Evolutionary conservation across 1,140 invertebrate species (phyloP).

Genomic region (Drosophila ambigua): DNA sequence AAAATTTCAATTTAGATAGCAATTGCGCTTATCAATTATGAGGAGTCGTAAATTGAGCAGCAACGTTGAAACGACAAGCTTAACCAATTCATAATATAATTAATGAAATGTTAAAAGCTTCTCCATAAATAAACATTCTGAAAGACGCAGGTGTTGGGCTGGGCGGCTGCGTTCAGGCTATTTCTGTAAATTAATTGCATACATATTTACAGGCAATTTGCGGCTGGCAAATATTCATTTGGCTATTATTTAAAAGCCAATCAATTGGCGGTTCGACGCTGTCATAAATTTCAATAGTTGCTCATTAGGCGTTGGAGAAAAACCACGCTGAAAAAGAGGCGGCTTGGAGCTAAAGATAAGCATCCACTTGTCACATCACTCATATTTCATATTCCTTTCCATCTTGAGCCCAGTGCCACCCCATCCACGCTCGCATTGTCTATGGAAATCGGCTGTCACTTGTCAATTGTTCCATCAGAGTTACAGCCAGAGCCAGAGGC

Average conservation of each 20-base stretch:
- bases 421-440: slow-evolving; percentile 39
- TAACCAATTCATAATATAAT: slow-evolving; percentile 37
- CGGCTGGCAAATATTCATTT: slow-evolving; percentile 57
- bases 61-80: slow-evolving; percentile 30
- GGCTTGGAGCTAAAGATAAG: slow-evolving; percentile 48
- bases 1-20: slow-evolving; percentile 41
- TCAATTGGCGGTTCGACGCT: slow-evolving; percentile 61
- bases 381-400: slow-evolving; percentile 46
- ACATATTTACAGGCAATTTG: slow-evolving; percentile 37
- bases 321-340: slow-evolving; percentile 43
- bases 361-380: slow-evolving; percentile 70
- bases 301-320: slow-evolving; percentile 29
- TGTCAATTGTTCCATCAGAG: slow-evolving; percentile 56
- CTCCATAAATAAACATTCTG: slow-evolving; percentile 44
- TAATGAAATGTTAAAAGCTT: slow-evolving; percentile 73
- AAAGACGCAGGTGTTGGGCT: slow-evolving; percentile 25
- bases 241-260: slow-evolving; percentile 69
- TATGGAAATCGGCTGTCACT: slow-evolving; percentile 47
- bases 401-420: neutral
- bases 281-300: slow-evolving; percentile 74
- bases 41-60: slow-evolving; percentile 54
- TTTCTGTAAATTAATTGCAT: slow-evolving; percentile 57
- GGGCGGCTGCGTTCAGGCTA: slow-evolving; percentile 35
- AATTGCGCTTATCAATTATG: slow-evolving; percentile 53
- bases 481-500: slow-evolving; percentile 33